Base-by-base conservation (phyloP, 1,140 invertebrate genomes). In the Achatina immaculata region DNA sequence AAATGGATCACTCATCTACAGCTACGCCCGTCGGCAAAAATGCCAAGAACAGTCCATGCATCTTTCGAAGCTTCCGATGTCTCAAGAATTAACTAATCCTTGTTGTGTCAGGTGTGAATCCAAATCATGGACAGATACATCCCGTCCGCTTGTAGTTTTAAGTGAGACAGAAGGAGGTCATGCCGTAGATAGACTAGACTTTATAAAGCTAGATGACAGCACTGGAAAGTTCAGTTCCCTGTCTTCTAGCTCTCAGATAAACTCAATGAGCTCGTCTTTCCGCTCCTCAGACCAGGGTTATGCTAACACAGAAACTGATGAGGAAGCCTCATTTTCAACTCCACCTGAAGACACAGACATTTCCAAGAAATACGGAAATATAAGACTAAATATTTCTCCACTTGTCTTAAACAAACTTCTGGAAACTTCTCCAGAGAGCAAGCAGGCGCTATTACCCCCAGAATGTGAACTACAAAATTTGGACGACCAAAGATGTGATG, bases 271-370 rank as follows among this genome's bases (percentile, higher is more conserved):
- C 24, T 75, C 71, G n/a, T 81, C 73, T 0, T 69, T 45, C 36
- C 34, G 42, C 24, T 75, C 80, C 51, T 81, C 73, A 6, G 80
- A 51, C 71, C 82, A 76, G 71, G 82, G 78, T 21, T 80, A 71
- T 45, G 76, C 55, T 40, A 79, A 80, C 9, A 78, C 48, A 21
- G 72, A 43, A 0, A 80, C 40, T n/a, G 82, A 83, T 1, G n/a
- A n/a, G n/a, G 77, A 68, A 38, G 80, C 82, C 4, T 74, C 73
- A 6, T 83, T 83, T 48, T 78, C 82, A 21, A 83, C 82, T 11
- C 82, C 82, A 38, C 82, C 82, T 1, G 82, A 83, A 65, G 82
- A 83, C 31, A 45, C 45, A 2, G 78, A 69, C 11, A 34, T 34
- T 43, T 51, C 78, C 45, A 14, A 36, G 19, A 42, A 21, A n/a